Evolutionary conservation across 2,113 vertebrate species (phyloP).

Genomic region (Chroicocephalus ridibundus): DNA sequence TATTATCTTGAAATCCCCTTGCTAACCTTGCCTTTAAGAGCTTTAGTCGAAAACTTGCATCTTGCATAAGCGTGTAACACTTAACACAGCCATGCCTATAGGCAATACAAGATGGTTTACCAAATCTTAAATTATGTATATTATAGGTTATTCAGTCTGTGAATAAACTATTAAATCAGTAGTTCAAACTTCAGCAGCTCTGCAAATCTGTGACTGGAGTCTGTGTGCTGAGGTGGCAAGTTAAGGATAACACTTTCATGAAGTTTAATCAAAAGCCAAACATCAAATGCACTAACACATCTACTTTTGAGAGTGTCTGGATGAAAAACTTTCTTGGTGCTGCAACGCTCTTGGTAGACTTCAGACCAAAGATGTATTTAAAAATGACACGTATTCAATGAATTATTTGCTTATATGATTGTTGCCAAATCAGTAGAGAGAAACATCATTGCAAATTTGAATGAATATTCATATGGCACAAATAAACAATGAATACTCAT

Average conservation of each 20-base stretch:
- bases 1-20: not conserved
- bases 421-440: conserved; percentile 33
- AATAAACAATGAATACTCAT: conserved; percentile 45
- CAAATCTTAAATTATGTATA: not conserved
- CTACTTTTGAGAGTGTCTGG: not conserved
- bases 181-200: not conserved
- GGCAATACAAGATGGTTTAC: not conserved
- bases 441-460: conserved; percentile 30
- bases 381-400: not conserved
- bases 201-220: not conserved
- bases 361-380: not conserved
- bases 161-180: not conserved
- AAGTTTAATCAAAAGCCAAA: not conserved
- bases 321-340: not conserved
- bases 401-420: conserved; percentile 9
- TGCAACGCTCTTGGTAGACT: not conserved
- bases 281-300: not conserved
- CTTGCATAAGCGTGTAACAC: not conserved
- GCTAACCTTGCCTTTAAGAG: not conserved
- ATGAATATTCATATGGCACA: conserved; percentile 22
- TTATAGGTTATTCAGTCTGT: not conserved
- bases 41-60: not conserved
- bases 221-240: not conserved
- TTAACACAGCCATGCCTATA: not conserved
- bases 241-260: not conserved